Evolutionary conservation across 1,140 invertebrate species (phyloP), one percentile per base, ranked within the genome.

Genomic region (Mercenaria mercenaria): DNA sequence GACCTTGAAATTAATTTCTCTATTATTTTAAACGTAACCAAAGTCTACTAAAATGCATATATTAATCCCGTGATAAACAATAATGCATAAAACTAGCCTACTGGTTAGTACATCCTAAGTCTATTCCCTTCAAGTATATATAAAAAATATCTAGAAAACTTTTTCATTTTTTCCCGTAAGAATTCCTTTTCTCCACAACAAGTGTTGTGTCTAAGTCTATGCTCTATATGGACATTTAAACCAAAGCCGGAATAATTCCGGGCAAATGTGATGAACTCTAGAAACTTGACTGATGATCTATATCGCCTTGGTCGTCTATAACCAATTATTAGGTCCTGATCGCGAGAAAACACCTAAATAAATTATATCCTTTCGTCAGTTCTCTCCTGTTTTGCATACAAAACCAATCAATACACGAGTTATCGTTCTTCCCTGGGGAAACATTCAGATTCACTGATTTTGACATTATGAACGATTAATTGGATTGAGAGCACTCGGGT

Each of bases 391-490:
- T 88, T 88, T 88, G 86, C 86, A 88, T 81, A 88, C 13, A 80
- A 88, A 80, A 52, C 77, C 86, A 79, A 88, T 88, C 86, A 88
- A 88, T 88, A 88, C 8, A 72, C 47, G 61, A 88, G 52, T 88
- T 59, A 69, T 79, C 67, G 37, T 34, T 34, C 64, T 52, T 88
- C 86, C 86, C 86, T 56, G 26, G 77, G 86, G 86, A 77, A 34
- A 29, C 23, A 72, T 80, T 52, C 59, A 81, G 76, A 67, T 80
- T 81, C 86, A 69, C 76, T 88, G 86, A 88, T 88, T 88, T 88
- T 80, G 86, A 88, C 86, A 79, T 88, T 52, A 88, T 39, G 76
- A 88, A 81, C 74, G 41, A 88, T 88, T 88, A 72, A 88, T 88
- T 88, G 81, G 86, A 88, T 88, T 72, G 72, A 13, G 43, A 81